Evolutionary conservation across 2,888 invertebrate genomes (phyloP).

Genomic region (Hesperia comma): DNA sequence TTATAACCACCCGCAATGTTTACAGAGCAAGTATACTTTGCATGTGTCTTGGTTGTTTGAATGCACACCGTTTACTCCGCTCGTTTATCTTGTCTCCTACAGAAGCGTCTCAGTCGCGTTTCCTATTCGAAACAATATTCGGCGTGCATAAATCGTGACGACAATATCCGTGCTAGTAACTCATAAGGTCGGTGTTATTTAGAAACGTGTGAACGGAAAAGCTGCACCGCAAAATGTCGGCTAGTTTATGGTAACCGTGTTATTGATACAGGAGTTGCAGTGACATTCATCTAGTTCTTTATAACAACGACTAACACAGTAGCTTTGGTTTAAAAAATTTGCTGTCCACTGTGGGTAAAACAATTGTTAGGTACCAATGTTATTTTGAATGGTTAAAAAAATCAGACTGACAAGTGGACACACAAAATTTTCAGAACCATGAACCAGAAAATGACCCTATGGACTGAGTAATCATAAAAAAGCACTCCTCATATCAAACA

Average conservation of each 20-base stretch:
- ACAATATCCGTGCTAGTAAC: conserved; percentile 46
- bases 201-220: conserved; percentile 97
- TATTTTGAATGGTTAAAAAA: too few relatives aligned
- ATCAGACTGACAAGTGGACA: too few relatives aligned
- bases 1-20: conserved; percentile 25
- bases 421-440: too few relatives aligned
- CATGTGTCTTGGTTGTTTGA: conserved; percentile 17
- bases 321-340: too few relatives aligned
- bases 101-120: conserved; percentile 32
- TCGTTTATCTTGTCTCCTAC: conserved; percentile 41
- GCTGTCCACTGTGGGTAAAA: too few relatives aligned
- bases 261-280: conserved; percentile 2
- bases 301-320: too few relatives aligned
- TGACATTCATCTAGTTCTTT: too few relatives aligned
- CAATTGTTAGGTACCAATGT: too few relatives aligned
- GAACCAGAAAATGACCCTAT: too few relatives aligned
- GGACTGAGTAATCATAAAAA: too few relatives aligned
- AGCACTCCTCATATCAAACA: too few relatives aligned
- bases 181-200: conserved; percentile 34
- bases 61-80: conserved; percentile 25
- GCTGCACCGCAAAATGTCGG: conserved; percentile 64
- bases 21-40: conserved; percentile 22
- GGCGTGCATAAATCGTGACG: conserved; percentile 44
- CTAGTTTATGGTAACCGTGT: conserved; percentile 6
- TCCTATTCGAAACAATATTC: conserved; percentile 36